Percentiles rank a stretch among this genome's conserved stretches.
These are phyloP conservation scores for Rhadinocentrus ornatus DNA, from an alignment of 2,797 vertebrate species.

Conservation along the genomic window DNA sequence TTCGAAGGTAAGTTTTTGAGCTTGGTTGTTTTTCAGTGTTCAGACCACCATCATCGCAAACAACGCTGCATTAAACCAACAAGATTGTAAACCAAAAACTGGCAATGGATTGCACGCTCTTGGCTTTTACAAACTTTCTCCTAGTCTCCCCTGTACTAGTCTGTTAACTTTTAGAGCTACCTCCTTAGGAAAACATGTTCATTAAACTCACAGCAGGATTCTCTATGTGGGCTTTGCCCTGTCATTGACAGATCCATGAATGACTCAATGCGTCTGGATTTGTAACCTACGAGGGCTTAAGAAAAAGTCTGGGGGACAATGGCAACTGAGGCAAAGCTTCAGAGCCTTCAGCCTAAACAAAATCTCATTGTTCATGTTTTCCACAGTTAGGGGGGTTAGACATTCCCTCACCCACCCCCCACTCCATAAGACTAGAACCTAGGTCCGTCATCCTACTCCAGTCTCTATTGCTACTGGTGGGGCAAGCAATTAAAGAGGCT, in stretches of 20 bases:
- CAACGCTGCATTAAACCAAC: conserved; percentile 54
- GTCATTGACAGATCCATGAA: conserved; percentile 74
- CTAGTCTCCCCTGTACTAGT: conserved; percentile 50
- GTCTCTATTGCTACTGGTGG: conserved; percentile 75
- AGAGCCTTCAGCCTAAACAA: conserved; percentile 75
- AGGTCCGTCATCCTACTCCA: conserved; percentile 44
- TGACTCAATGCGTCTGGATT: conserved; percentile 76
- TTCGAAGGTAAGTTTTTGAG: conserved; percentile 22
- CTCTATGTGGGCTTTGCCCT: conserved; percentile 54
- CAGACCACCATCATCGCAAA: conserved; percentile 40
- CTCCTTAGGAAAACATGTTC: conserved; percentile 71
- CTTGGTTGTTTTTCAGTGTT: conserved; percentile 5
- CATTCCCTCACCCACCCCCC: conserved; percentile 64
- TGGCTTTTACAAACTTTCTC: conserved; percentile 54
- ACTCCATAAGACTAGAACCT: conserved; percentile 61
- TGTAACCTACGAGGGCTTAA: conserved; percentile 70
- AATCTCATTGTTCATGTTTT: conserved; percentile 81
- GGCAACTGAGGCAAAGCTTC: conserved; percentile 66
- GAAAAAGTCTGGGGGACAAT: conserved; percentile 69
- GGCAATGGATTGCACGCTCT: conserved; percentile 42
- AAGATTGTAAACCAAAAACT: conserved; percentile 50
- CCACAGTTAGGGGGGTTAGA: conserved; percentile 69
- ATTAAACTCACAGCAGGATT: conserved; percentile 74
- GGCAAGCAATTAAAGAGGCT: conserved; percentile 86
- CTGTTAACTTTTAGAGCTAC: conserved; percentile 59